These are phyloP conservation scores for Glomeris maerens DNA, from an alignment of 1,140 invertebrate species.

Conservation along the genomic window DNA sequence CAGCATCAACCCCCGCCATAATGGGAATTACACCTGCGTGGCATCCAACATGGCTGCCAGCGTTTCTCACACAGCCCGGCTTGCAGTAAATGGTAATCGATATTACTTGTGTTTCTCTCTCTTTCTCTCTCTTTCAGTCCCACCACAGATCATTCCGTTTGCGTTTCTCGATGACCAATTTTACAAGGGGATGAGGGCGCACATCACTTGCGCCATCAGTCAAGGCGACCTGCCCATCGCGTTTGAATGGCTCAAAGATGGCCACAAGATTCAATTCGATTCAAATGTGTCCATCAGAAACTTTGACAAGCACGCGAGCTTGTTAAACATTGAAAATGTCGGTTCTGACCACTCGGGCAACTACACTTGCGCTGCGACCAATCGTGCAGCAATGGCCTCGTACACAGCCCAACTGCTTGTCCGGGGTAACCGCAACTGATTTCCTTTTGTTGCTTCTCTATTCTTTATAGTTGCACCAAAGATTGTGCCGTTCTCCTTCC, in stretches of 20 bases:
- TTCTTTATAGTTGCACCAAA: constrained; percentile 41
- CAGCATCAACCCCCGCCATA: constrained; percentile 38
- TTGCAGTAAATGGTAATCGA: constrained; percentile 75
- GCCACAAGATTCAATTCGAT: constrained; percentile 27
- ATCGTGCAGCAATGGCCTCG: constrained; percentile 1
- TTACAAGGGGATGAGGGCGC: constrained; percentile 3
- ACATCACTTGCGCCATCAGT: constrained; percentile 16
- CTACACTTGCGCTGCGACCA: constrained; percentile 6
- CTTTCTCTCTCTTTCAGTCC: constrained; percentile 32
- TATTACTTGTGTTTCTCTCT: constrained; percentile 2
- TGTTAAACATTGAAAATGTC: constrained; percentile 9
- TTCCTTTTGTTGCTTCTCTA: background rate
- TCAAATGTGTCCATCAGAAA: constrained; percentile 16
- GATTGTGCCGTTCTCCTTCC: constrained; percentile 47
- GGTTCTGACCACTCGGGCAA: constrained; percentile 5
- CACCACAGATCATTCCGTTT: constrained; percentile 44
- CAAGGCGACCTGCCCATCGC: constrained; percentile 47
- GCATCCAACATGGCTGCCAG: constrained; percentile 55
- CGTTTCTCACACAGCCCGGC: constrained; percentile 52
- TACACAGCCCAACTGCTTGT: constrained; percentile 9
- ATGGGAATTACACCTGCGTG: constrained; percentile 26
- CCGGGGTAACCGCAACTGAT: constrained; percentile 3
- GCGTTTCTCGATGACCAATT: constrained; percentile 39
- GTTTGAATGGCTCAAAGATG: constrained; percentile 51
- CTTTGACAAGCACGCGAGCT: constrained; percentile 5